Conservation (phyloP, 2,888 invertebrate genomes). For the Hylaea fasciaria region DNA sequence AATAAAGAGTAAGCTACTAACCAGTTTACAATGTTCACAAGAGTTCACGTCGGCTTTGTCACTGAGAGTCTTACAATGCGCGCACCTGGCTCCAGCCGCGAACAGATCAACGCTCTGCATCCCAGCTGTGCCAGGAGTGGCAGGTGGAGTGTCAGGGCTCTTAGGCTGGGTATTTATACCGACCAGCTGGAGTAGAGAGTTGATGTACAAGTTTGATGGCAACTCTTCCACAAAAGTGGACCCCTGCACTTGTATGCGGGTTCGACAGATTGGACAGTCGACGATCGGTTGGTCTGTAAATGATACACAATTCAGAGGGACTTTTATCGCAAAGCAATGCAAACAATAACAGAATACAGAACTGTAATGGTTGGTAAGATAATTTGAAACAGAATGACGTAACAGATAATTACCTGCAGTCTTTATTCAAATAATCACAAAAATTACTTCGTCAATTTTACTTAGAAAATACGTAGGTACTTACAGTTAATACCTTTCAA, state of each 20-base stretch:
- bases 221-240: conserved; percentile 81
- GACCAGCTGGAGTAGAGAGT: conserved; percentile 84
- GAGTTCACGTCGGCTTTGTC: conserved; percentile 62
- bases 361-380: no score
- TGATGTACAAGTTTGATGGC: conserved; percentile 89
- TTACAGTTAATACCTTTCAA: no score
- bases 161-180: conserved; percentile 55
- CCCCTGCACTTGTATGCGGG: conserved; percentile 74
- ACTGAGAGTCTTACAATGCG: conserved; percentile 68
- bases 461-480: no score
- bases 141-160: conserved; percentile 52
- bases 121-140: conserved; percentile 46
- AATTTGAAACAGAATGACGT: no score
- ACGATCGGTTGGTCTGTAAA: conserved; percentile 62
- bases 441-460: no score
- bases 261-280: conserved; percentile 86
- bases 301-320: not conserved
- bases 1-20: conserved; percentile 50
- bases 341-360: no score
- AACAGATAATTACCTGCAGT: no score
- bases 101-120: conserved; percentile 67
- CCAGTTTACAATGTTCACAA: conserved; percentile 87
- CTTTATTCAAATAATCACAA: no score
- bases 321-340: no score
- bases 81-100: conserved; percentile 65